Conservation (phyloP, 2,797 vertebrate genomes). For the Propithecus deckenii region DNA sequence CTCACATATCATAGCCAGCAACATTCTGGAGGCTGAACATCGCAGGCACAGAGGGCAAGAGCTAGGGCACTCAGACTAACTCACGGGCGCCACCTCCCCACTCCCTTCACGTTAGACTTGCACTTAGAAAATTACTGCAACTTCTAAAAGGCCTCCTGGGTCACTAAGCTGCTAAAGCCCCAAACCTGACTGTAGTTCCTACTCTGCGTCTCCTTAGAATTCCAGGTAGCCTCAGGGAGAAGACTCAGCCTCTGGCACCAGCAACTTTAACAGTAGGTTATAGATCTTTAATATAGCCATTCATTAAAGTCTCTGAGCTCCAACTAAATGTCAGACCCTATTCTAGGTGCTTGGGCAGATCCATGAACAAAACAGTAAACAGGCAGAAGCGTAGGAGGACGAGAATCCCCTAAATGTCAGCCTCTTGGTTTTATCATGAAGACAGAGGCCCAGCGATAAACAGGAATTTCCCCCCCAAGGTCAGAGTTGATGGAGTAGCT, state of each 20-base stretch:
- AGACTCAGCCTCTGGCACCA: background rate
- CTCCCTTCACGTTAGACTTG: background rate
- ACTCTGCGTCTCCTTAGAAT: background rate
- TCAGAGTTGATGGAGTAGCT: background rate
- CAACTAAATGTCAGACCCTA: background rate
- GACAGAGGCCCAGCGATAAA: background rate
- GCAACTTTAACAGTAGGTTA: background rate
- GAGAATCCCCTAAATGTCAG: background rate
- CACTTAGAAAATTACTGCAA: slow-evolving; percentile 23
- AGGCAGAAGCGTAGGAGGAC: background rate
- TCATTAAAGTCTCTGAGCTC: background rate
- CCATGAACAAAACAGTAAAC: background rate
- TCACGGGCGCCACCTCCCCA: background rate
- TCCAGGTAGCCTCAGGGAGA: background rate
- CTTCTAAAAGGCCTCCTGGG: background rate
- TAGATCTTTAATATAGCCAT: background rate
- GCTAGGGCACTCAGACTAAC: background rate
- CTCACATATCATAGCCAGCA: slow-evolving; percentile 52
- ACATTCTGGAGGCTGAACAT: background rate
- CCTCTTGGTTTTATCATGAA: background rate
- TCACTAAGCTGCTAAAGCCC: background rate
- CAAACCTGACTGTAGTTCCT: background rate
- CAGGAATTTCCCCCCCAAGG: background rate
- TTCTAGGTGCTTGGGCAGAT: background rate
- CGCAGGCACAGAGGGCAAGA: background rate